Evolutionary conservation across 2,888 invertebrate species (phyloP), one percentile per base, ranked within the genome.

Genomic region (Luperina nickerlii): DNA sequence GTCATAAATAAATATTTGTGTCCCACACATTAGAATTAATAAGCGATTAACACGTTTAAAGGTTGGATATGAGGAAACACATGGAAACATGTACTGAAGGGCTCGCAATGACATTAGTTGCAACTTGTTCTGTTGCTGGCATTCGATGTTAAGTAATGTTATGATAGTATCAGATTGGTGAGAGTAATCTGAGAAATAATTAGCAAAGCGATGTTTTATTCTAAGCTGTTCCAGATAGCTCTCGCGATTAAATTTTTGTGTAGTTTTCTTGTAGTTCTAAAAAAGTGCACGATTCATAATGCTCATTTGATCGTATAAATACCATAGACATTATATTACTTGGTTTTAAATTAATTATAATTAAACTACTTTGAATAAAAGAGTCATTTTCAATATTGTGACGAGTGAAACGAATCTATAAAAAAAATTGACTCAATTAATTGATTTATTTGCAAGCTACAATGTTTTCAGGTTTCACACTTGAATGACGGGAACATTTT

Each of bases 11-110:
- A 45, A 54, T 38, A 66, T 66, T 20, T 42, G 60, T 57, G 48
- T 57, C 38, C 48, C 15, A 62, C n/a, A 60, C 57, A 67, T 45
- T 5, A 5, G 45, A 54, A 70, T 83, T 76, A 76, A 76, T 79
- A 66, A 70, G 7, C 7, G 57, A 84, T 80, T 80, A 83, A 7
- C 57, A 71, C 63, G 20, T 72, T n/a, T 73, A 83, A 84, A 80
- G 76, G 84, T 83, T 38, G 18, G 7, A 5, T 74, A 70, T 83
- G 70, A 57, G 68, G 80, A 62, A 84, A 84, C 27, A 63, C 2
- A 62, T 38, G 57, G 32, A 20, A 45, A 51, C 48, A 62, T 62
- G 54, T 15, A 69, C 60, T 60, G 54, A 45, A 54, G 74, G 51
- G 72, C 15, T 42, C 27, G 42, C 68, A n/a, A 15, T 74, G 51